Base-by-base conservation (phyloP, 2,113 vertebrate species). In the Aix galericulata region DNA sequence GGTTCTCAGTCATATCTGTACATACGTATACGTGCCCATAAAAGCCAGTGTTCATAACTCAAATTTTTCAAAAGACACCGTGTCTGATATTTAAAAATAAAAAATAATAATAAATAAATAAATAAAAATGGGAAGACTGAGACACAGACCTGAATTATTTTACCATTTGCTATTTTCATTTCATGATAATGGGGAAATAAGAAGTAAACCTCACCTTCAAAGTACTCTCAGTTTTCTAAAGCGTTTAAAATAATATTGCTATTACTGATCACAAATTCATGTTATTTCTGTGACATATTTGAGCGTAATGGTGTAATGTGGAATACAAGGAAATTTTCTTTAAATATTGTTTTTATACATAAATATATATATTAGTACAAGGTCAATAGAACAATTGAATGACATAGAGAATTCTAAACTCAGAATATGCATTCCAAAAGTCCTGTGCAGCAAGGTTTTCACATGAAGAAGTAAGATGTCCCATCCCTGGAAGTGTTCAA, bases 21-120 rank as follows among this genome's bases (percentile, higher is more conserved):
- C 38, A 44, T 9, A 15, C 0, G 0, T 59, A 36, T 13, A 8
- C 2, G 6, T 44, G 23, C 2, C n/a, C 75, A 16, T 56, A 50
- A 72, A 94, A 63, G 3, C 2, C 7, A 82, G 14, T 53, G 6
- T 5, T 25, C 38, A 88, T 14, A 46, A 32, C 0, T 9, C 4
- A 26, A 7, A 6, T 69, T 42, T 79, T 82, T 67, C n/a, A 48
- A 17, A 2, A 63, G 25, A 87, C 82, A 85, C 56, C 7, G 44
- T 64, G 15, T 42, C 29, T 72, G 20, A 21, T 25, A 69, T 55
- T 12, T 9, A 46, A 46, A 46, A 46, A 20, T 18, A 46, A 20
- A 44, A 44, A 44, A 46, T 40, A 40, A 40, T 40, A 40, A 40
- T 40, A 40, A 40, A 40, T 40, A 40, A 40, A 40, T 40, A 46